phyloP scores from a whole-genome alignment of 2,797 vertebrate species.

The Jordanella pulchra region DNA sequence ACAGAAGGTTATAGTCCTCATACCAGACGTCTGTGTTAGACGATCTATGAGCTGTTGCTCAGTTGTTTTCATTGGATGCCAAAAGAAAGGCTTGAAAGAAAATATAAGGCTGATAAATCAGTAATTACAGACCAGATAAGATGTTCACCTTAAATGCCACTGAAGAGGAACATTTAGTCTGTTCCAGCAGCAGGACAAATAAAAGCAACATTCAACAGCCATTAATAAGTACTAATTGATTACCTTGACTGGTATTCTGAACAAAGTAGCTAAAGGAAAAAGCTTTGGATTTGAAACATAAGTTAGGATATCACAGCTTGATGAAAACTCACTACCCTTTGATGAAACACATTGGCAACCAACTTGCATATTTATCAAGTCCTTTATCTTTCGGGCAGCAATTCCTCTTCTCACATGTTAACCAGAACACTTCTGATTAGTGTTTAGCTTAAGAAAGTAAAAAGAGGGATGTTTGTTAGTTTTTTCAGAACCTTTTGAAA shows the following conservation, averaged over 20 bases:
- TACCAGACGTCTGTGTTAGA: constrained; percentile 33
- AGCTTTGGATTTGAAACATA: constrained; percentile 6
- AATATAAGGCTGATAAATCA: constrained; percentile 1
- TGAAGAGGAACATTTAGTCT: neutral
- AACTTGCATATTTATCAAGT: constrained; percentile 54
- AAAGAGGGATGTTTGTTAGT: constrained; percentile 41
- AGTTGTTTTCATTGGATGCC: constrained; percentile 4
- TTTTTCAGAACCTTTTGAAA: constrained; percentile 17
- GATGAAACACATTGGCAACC: constrained; percentile 42
- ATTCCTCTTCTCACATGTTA: constrained; percentile 52
- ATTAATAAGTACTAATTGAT: neutral
- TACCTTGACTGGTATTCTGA: neutral
- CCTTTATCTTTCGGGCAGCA: constrained; percentile 42
- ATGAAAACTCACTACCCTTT: constrained; percentile 27
- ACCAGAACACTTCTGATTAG: constrained; percentile 42
- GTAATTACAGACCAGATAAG: neutral
- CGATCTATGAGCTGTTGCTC: constrained; percentile 28
- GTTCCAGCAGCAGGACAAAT: constrained; percentile 30
- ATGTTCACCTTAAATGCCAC: neutral
- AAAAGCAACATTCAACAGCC: constrained; percentile 31
- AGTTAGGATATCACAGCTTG: neutral
- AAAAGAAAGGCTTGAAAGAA: constrained; percentile 15
- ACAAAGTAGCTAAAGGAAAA: neutral
- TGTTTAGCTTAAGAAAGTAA: constrained; percentile 33
- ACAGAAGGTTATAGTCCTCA: constrained; percentile 18